Percentiles rank a stretch among this genome's conserved stretches.
Evolutionary conservation across 2,797 vertebrate species (phyloP).

Genomic region (Hyperoplus lanceolatus): DNA sequence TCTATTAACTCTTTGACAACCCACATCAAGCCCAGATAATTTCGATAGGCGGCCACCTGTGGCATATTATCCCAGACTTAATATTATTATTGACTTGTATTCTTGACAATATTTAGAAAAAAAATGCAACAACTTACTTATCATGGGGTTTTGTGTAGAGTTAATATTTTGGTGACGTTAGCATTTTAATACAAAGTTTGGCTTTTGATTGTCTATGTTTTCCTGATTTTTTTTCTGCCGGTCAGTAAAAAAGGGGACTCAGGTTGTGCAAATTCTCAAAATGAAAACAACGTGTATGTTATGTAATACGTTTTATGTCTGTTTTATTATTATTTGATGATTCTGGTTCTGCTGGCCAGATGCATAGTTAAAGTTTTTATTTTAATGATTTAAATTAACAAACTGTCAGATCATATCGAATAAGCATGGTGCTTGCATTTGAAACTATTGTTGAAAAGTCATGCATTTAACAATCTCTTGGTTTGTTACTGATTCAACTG

Average conservation of each 20-base stretch:
- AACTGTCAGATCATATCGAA: slow-evolving; percentile 97
- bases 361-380: slow-evolving; percentile 97
- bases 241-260: slow-evolving; percentile 98
- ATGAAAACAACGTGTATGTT: slow-evolving; percentile 91
- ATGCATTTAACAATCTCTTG: slow-evolving; percentile 93
- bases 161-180: slow-evolving; percentile 76
- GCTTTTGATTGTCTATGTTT: slow-evolving; percentile 81
- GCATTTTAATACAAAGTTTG: slow-evolving; percentile 77
- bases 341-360: slow-evolving; percentile 99
- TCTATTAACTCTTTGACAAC: slow-evolving; percentile 61
- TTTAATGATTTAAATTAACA: slow-evolving; percentile 98
- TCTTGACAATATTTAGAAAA: slow-evolving; percentile 52
- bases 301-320: slow-evolving; percentile 84
- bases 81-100: slow-evolving; percentile 51
- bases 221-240: slow-evolving; percentile 94
- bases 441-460: slow-evolving; percentile 97
- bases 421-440: slow-evolving; percentile 99
- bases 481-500: slow-evolving; percentile 99
- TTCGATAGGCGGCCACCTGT: slow-evolving; percentile 71
- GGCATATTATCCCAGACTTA: slow-evolving; percentile 50
- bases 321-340: slow-evolving; percentile 89
- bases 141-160: slow-evolving; percentile 75
- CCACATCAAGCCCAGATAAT: slow-evolving; percentile 61
- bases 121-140: slow-evolving; percentile 46
- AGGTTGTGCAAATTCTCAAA: slow-evolving; percentile 97